Percentiles rank a stretch among this genome's conserved stretches.
These are phyloP conservation scores for Coranthus polyacanthus DNA, from an alignment of 2,797 vertebrate genomes.

Conservation along the genomic window DNA sequence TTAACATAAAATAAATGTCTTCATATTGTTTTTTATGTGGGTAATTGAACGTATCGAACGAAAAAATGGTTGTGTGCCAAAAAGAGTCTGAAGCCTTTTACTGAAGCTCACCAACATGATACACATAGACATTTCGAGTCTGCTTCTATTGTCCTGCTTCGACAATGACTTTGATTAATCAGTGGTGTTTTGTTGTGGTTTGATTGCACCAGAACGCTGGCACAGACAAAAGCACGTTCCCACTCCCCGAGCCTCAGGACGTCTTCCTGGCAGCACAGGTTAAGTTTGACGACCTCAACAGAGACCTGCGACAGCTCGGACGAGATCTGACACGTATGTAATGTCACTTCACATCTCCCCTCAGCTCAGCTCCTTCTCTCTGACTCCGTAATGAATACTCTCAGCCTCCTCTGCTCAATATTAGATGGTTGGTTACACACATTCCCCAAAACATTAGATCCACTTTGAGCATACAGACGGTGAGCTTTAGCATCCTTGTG, in stretches of 20 bases:
- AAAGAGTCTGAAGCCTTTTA: too few species aligned
- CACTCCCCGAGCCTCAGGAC: conserved; percentile 95
- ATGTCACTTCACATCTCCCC: background rate
- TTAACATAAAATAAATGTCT: too few species aligned
- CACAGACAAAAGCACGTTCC: conserved; percentile 92
- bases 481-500: conserved; percentile 30
- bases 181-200: conserved; percentile 8
- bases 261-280: conserved; percentile 95
- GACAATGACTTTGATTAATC: background rate
- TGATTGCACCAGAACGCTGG: conserved; percentile 87
- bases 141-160: background rate
- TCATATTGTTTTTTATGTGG: too few species aligned
- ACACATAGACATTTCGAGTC: too few species aligned
- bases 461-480: conserved; percentile 22
- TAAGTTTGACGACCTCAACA: conserved; percentile 93
- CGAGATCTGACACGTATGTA: conserved; percentile 91
- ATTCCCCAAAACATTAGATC: conserved; percentile 35
- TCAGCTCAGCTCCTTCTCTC: background rate
- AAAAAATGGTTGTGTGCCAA: too few species aligned
- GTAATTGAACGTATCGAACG: too few species aligned
- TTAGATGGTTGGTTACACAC: conserved; percentile 22
- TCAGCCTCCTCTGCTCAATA: conserved; percentile 3
- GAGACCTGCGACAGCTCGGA: conserved; percentile 91
- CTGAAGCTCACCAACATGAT: too few species aligned
- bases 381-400: background rate